A percentile compares a stretch with the other conserved stretches of the same genome.
Conservation (phyloP, 2,113 vertebrate genomes). For the Scopus umbretta region DNA sequence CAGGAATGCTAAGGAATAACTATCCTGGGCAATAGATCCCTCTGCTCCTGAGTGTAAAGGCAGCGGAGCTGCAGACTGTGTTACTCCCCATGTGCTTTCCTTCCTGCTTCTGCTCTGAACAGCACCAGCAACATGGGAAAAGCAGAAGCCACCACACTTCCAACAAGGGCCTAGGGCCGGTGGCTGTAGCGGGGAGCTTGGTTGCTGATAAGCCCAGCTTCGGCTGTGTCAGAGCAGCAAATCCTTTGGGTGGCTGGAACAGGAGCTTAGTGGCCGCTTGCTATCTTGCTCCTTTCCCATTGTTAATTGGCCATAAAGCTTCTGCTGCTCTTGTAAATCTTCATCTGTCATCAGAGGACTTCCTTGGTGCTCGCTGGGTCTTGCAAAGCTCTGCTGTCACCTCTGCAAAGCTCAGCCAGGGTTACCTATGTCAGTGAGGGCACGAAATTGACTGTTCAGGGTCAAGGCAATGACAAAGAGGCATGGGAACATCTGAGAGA, state of each 20-base stretch:
- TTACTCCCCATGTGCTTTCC: neutral
- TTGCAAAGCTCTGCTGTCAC: neutral
- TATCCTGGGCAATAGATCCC: neutral
- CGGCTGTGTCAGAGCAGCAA: neutral
- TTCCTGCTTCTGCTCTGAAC: neutral
- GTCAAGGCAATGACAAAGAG: neutral
- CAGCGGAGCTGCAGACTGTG: neutral
- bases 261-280: neutral
- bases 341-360: neutral
- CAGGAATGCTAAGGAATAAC: neutral
- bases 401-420: neutral
- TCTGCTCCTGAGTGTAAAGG: neutral
- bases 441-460: neutral
- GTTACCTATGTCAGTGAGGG: neutral
- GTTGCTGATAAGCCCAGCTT: neutral
- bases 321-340: neutral
- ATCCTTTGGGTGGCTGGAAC: neutral
- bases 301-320: neutral
- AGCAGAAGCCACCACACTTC: neutral
- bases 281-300: neutral
- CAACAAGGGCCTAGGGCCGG: fast-evolving
- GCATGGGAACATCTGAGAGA: neutral
- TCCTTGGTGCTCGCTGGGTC: neutral
- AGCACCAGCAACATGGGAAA: neutral
- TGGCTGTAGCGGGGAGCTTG: neutral